Evolutionary conservation across 2,888 invertebrate species (phyloP), one percentile per base, ranked within the genome.

Genomic region (Diplolepis rosae): DNA sequence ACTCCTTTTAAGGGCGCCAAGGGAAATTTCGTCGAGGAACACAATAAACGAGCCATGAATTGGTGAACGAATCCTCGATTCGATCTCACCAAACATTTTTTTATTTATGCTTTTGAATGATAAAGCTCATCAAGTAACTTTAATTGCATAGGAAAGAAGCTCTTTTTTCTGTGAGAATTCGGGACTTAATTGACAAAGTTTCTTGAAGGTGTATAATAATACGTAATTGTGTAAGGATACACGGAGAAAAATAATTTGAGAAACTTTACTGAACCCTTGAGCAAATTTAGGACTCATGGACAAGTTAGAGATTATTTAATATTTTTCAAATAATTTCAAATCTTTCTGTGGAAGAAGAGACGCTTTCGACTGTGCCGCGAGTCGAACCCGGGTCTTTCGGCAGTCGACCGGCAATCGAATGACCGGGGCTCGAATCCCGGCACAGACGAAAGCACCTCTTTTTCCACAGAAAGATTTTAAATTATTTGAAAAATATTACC

Each of bases 21-120:
- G 56, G 56, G 56, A 56, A 56, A 56, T 56, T 56, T 56, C 56
- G 56, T 11, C 24, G 11, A 13, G 56, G 24, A 56, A 56, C 39
- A 56, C 56, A 56, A 56, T 56, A 39, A 56, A 56, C 56, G 56
- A 24, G 35, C 56, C 35, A 56, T 56, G 56, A 56, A 56, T 56
- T 35, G 56, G 56, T 39, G 35, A 56, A 35, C 56, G 35, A 56
- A 56, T 56, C 18, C 56, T n/a, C n/a, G n/a, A n/a, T n/a, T n/a
- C n/a, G 35, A 56, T 56, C 35, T 35, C 54, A 54, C 30, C 27
- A n/a, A n/a, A n/a, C 27, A 4, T 50, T 24, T 24, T 50, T 13
- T 18, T 50, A 24, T 50, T 50, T 50, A 24, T 35, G 35, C 22
- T 35, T 56, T 24, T 56, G 22, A 24, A 56, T 24, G 56, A 35